Conservation (phyloP, 2,113 vertebrate genomes). For the Chaenocephalus aceratus region DNA sequence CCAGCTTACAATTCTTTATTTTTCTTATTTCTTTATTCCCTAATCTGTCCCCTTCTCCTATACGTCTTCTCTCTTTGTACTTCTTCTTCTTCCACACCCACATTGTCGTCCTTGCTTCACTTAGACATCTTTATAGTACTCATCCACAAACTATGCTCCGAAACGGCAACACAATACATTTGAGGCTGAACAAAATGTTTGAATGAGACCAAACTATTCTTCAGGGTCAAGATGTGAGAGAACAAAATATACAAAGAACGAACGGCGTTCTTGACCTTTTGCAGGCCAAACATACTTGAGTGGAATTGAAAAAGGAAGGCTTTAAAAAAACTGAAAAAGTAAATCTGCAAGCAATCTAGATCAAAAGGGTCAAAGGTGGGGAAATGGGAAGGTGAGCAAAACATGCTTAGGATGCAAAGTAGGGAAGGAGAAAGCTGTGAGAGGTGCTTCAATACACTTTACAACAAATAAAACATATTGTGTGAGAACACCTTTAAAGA, state of each 20-base stretch:
- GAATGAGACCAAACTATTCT: slow-evolving; percentile 3
- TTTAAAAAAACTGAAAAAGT: slow-evolving; percentile 41
- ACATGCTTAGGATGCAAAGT: background rate
- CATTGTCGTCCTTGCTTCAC: slow-evolving; percentile 25
- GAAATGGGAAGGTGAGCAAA: slow-evolving; percentile 10
- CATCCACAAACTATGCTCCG: background rate
- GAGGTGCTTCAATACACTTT: slow-evolving; percentile 16
- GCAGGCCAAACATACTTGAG: background rate
- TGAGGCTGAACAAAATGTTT: slow-evolving; percentile 13
- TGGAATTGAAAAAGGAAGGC: slow-evolving; percentile 29
- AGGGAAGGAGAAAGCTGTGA: background rate
- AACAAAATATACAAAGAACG: slow-evolving; percentile 5
- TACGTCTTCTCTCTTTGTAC: background rate
- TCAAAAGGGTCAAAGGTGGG: background rate
- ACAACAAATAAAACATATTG: slow-evolving; percentile 28
- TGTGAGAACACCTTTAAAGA: slow-evolving; percentile 2
- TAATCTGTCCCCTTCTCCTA: background rate
- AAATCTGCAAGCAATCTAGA: slow-evolving; percentile 30
- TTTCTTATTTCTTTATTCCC: background rate
- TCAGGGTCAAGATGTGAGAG: slow-evolving; percentile 8
- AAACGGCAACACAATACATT: background rate
- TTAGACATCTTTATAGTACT: slow-evolving; percentile 23
- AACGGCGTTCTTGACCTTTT: background rate
- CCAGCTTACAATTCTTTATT: background rate
- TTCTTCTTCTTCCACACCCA: background rate